A percentile compares a stretch with the other conserved stretches of the same genome.
phyloP scores from a whole-genome alignment of 2,888 invertebrate genomes.

The Incurvaria masculella region DNA sequence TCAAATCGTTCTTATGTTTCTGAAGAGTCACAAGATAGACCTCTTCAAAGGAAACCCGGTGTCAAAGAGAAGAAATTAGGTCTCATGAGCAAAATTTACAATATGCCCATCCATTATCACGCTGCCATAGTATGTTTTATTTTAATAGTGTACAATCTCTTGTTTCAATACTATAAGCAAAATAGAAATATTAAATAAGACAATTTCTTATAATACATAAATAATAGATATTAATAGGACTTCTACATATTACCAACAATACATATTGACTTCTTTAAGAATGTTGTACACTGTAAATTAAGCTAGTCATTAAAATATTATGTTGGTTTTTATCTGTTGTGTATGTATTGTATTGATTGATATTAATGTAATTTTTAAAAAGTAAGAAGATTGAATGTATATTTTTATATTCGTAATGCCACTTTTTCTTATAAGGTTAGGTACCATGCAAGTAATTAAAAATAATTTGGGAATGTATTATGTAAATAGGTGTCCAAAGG shows the following conservation, averaged over 20 bases:
- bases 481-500: slow-evolving; percentile 18
- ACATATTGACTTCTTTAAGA: slow-evolving; percentile 29
- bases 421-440: not conserved
- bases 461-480: not conserved
- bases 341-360: not conserved
- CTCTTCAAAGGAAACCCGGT: slow-evolving; percentile 26
- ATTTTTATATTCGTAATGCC: not conserved
- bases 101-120: slow-evolving; percentile 53
- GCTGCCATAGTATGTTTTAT: slow-evolving; percentile 49
- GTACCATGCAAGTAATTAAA: not conserved
- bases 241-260: slow-evolving; percentile 34
- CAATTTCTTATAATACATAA: slow-evolving; percentile 14
- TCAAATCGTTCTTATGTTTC: not conserved
- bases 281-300: slow-evolving; percentile 5
- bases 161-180: slow-evolving; percentile 49
- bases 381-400: not conserved
- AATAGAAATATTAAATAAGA: slow-evolving; percentile 35
- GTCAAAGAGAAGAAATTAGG: slow-evolving; percentile 30
- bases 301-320: slow-evolving; percentile 6
- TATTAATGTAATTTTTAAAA: not conserved
- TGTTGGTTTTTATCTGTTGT: not conserved
- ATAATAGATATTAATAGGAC: slow-evolving; percentile 16
- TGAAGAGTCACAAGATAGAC: not conserved
- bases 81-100: slow-evolving; percentile 38
- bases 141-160: slow-evolving; percentile 52